Conservation (phyloP, 2,113 vertebrate species). For the Todiramphus chloris region DNA sequence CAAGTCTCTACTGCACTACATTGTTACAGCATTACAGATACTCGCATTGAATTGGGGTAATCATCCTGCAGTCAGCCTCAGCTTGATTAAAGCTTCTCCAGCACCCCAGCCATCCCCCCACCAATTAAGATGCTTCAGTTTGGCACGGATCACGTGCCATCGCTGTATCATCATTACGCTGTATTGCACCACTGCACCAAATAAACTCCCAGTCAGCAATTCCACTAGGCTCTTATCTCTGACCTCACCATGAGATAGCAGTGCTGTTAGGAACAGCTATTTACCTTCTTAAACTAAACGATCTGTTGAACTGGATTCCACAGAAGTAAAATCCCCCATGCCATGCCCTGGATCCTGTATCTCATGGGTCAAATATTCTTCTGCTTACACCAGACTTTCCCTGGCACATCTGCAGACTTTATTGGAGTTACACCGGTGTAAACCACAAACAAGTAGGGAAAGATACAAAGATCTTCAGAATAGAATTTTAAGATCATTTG, state of each 20-base stretch:
- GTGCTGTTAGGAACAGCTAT: neutral
- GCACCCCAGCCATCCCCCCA: neutral
- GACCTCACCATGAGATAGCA: neutral
- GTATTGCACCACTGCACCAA: neutral
- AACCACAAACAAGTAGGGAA: neutral
- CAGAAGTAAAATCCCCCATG: neutral
- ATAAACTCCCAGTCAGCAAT: neutral
- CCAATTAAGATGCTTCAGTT: neutral
- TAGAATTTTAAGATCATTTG: neutral
- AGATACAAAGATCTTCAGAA: neutral
- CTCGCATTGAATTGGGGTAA: neutral
- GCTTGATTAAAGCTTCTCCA: neutral
- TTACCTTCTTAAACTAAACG: neutral
- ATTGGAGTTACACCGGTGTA: neutral
- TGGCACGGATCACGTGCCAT: fast-evolving
- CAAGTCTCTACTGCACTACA: neutral
- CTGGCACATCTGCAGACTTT: neutral
- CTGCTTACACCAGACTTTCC: neutral
- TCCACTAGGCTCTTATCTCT: neutral
- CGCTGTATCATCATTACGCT: neutral
- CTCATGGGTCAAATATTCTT: neutral
- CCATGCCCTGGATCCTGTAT: neutral
- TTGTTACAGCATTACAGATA: neutral
- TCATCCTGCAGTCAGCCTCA: neutral
- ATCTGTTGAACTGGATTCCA: neutral